These are phyloP conservation scores for Periophthalmodon schlosseri DNA, from an alignment of 2,113 vertebrate species.

Conservation along the genomic window DNA sequence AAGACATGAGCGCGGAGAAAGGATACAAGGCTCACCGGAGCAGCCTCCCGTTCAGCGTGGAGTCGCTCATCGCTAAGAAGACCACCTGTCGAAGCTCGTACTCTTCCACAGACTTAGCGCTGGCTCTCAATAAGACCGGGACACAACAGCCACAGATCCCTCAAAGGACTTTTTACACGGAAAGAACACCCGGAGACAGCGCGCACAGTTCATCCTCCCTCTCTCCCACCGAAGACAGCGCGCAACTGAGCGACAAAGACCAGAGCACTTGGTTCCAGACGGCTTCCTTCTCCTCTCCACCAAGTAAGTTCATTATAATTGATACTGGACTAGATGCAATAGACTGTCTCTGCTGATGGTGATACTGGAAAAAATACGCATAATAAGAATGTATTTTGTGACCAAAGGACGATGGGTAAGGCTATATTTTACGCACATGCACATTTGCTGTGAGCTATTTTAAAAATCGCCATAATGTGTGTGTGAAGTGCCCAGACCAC, in stretches of 20 bases:
- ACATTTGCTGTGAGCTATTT: background rate
- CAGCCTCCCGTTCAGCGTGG: conserved; percentile 82
- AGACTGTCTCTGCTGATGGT: background rate
- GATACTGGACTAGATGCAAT: background rate
- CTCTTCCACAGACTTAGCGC: conserved; percentile 49
- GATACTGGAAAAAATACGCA: background rate
- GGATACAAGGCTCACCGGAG: conserved; percentile 68
- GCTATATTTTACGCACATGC: background rate
- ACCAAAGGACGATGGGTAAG: background rate
- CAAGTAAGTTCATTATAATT: conserved; percentile 70
- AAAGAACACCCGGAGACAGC: conserved; percentile 63
- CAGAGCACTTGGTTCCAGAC: conserved; percentile 75
- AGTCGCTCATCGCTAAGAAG: conserved; percentile 81
- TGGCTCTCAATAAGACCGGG: conserved; percentile 50
- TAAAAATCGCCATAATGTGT: background rate
- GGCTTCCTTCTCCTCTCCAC: conserved; percentile 70
- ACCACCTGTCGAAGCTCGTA: conserved; percentile 72
- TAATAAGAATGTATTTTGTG: background rate
- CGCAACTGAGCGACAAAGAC: conserved; percentile 73
- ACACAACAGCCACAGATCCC: conserved; percentile 55
- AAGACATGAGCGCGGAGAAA: conserved; percentile 69
- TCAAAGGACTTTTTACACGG: conserved; percentile 73
- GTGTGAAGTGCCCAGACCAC: background rate
- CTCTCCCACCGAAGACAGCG: conserved; percentile 60
- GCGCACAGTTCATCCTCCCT: conserved; percentile 65